Evolutionary conservation across 2,888 invertebrate species (phyloP), one percentile per base, ranked within the genome.

Genomic region (Tachystola acroxantha): DNA sequence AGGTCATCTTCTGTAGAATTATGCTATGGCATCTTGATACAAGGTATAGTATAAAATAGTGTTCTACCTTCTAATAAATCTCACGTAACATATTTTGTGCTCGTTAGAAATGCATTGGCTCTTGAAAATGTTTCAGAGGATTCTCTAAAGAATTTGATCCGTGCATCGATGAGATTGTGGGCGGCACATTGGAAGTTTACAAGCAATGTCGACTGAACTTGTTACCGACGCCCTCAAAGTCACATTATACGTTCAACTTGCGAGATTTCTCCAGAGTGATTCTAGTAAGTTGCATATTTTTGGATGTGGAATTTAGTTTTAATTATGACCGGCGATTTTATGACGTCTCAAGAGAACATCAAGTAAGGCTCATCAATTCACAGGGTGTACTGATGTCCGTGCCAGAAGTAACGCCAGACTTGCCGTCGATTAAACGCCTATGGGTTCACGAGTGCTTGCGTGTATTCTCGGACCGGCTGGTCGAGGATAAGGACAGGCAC

Each of bases 391-490:
- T 98, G 4, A 74, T 98, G 1, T 97, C 97, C 0, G 95, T 96
- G 3, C 97, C 98, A 0, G 97, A 97, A 82, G 95, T 96, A 2
- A 95, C 95, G 61, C 94, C 95, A 50, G 94, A 95, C 49, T 77
- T 96, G 16, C 88, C 90, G 31, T 92, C 94, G 0, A 95, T 98
- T 90, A 96, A 97, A 58, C 89, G 97, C 35, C 87, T 98, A 0
- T 98, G 98, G 98, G 93, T 97, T 0, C 98, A 98, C 67, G 98
- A 98, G 84, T 92, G 96, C 16, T 84, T 96, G 45, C 90, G 98
- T 1, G 97, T 98, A 0, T 98, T 96, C 72, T 93, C 95, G 39
- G 98, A 98, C 79, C 93, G 98, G 35, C 88, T 98, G 40, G 92
- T 96, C 0, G 96, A 97, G 53, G 93, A 94, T n/a, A 45, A 55